Base-by-base conservation (phyloP, 2,797 vertebrate species). In the Siniperca obscura region DNA sequence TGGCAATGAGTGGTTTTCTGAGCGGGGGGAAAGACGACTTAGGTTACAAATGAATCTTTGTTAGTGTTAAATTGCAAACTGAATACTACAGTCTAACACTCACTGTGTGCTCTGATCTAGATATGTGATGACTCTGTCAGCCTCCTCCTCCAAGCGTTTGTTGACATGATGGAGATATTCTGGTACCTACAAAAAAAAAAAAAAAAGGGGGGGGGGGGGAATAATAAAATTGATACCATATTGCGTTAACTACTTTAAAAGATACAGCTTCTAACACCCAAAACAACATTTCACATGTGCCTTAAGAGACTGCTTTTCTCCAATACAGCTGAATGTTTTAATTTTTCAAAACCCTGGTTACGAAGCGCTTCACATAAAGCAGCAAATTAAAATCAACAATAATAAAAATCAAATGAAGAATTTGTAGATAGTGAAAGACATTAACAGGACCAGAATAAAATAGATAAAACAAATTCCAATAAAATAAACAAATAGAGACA, bases 21-120 rank as follows among this genome's bases (percentile, higher is more conserved):
- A 46, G 90, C 87, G 1, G 4, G 82, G 89, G 55, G 92, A 7
- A 17, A 9, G 0, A 1, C 86, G 30, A 55, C 68, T 62, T n/a
- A 55, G 22, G 70, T 84, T 75, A 85, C 34, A 80, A 64, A 62
- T 42, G 0, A 40, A 57, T 59, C 59, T 65, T 21, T 53, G 46
- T 62, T 9, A 48, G 27, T 17, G 7, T 53, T 38, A 25, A 34
- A 14, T 7, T 75, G 30, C 46, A 71, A 75, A 65, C 16, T 40
- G 3, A 69, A 59, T 1, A 27, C 27, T 25, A 10, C 5, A 61
- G 34, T 59, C 38, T 1, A 17, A 80, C 85, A 96, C 97, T 97
- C 96, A 99, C 98, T 99, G 98, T 90, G 98, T 99, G 93, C 98
- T 99, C 96, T 99, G 98, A 96, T 99, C 98, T 93, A 99, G 96